Evolutionary conservation across 2,113 vertebrate species (phyloP).

Genomic region (Dascyllus trimaculatus): DNA sequence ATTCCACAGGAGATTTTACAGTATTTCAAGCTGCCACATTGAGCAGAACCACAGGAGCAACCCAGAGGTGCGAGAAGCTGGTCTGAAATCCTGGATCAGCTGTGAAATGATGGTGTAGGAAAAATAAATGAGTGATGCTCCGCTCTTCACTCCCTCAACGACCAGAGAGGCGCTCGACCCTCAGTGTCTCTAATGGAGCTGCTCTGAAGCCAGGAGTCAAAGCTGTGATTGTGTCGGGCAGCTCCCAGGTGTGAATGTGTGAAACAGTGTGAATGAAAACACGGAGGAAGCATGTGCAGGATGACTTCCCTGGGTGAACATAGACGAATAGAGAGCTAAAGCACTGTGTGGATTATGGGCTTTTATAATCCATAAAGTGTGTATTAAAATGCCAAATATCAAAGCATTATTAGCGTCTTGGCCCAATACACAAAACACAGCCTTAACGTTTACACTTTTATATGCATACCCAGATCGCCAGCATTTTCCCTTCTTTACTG

Average conservation of each 20-base stretch:
- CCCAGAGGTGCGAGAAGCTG: slow-evolving; percentile 11
- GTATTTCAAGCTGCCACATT: neutral
- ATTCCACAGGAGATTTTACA: neutral
- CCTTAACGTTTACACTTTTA: no score
- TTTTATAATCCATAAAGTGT: no score
- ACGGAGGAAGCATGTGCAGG: neutral
- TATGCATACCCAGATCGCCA: no score
- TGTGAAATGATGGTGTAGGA: neutral
- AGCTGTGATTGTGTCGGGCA: slow-evolving; percentile 58
- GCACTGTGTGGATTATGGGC: no score
- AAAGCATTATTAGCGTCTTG: no score
- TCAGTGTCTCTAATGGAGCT: slow-evolving; percentile 24
- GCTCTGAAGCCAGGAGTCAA: slow-evolving; percentile 53
- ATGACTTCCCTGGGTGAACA: neutral
- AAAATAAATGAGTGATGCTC: slow-evolving; percentile 24
- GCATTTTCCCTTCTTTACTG: no score
- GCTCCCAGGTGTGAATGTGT: slow-evolving; percentile 55
- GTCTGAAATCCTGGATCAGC: slow-evolving; percentile 17
- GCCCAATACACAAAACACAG: no score
- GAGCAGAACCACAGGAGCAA: neutral
- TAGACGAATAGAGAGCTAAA: slow-evolving; percentile 2
- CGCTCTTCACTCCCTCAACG: slow-evolving; percentile 23
- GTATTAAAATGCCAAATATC: no score
- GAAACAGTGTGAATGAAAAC: slow-evolving; percentile 52
- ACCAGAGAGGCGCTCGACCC: slow-evolving; percentile 52